A percentile compares a stretch with the other conserved stretches of the same genome.
Evolutionary conservation across 2,888 invertebrate genomes (phyloP).

Genomic region (Bombyx huttoni): DNA sequence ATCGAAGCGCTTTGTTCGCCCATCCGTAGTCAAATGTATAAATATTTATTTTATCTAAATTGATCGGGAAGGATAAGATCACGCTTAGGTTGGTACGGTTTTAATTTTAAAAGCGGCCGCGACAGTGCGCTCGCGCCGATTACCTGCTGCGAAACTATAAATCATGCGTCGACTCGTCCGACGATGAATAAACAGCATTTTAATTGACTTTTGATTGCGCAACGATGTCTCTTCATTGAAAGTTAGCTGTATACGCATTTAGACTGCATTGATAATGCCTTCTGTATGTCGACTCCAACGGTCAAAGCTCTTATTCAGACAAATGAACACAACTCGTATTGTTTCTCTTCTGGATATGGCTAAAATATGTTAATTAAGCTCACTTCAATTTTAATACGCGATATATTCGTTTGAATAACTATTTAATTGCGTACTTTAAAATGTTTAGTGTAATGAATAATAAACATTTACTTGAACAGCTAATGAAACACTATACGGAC

Average conservation of each 20-base stretch:
- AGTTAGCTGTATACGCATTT: conserved; percentile 30
- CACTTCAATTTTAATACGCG: too few species aligned
- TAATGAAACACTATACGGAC: conserved; percentile 36
- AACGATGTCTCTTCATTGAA: conserved; percentile 49
- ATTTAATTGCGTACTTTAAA: too few species aligned
- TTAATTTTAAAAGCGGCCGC: conserved; percentile 65
- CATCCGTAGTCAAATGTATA: conserved; percentile 65
- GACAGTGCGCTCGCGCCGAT: conserved; percentile 51
- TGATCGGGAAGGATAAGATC: conserved; percentile 70
- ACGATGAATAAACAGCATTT: conserved; percentile 62
- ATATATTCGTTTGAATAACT: too few species aligned
- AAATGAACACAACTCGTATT: not conserved
- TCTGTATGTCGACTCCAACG: not conserved
- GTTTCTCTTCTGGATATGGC: too few species aligned
- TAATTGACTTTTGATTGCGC: conserved; percentile 67
- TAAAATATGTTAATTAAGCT: too few species aligned
- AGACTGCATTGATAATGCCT: conserved; percentile 29
- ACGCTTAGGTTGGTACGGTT: conserved; percentile 56
- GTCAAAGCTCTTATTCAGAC: not conserved
- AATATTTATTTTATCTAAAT: conserved; percentile 74
- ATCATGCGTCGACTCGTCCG: conserved; percentile 43
- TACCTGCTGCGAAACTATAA: conserved; percentile 69
- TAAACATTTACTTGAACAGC: conserved; percentile 29
- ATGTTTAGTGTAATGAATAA: conserved; percentile 4
- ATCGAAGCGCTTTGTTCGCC: conserved; percentile 63